Base-by-base conservation (phyloP, 2,797 vertebrate genomes). In the Picus viridis region DNA sequence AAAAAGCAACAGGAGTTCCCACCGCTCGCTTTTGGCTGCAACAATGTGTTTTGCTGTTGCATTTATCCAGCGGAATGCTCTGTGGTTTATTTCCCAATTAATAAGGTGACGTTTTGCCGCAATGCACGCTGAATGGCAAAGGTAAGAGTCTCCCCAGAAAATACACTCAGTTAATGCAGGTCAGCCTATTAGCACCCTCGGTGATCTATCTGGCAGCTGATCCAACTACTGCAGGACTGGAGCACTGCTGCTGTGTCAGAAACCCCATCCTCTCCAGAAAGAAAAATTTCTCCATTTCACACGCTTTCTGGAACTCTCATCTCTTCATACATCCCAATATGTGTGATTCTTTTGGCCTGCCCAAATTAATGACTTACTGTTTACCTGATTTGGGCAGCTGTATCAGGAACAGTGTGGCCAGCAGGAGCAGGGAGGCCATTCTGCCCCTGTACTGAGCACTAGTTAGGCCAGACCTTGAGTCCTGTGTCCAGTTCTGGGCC, bases 141-240 rank as follows among this genome's bases (percentile, higher is more conserved):
- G 22, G 22, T 32, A 83, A 59, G 18, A 77, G 18, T 39, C n/a
- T 49, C 65, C 45, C 49, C 34, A 56, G 57, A 3, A 73, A 89
- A 57, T 4, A 34, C 16, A 16, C 24, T 6, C 63, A 36, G 29
- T 39, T 39, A 49, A 16, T 7, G 7, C 41, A 67, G 51, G 45
- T 49, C 70, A 51, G 47, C 10, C 59, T 3, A 32, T 14, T 16
- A 16, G 36, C 1, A 0, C 10, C 30, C n/a, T 79, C 1, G 1
- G 49, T 27, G 8, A 2, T 24, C 49, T 43, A 1, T 11, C 45
- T 20, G 12, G 69, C 27, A 56, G 26, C 14, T 74, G 41, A 56
- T 13, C 16, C 2, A 1, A 17, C 27, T 8, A 7, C 29, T 36
- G 10, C 19, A 67, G 63, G 59, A 49, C 2, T 24, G 32, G 29